phyloP scores from a whole-genome alignment of 1,140 invertebrate species.

The Drosophila azteca region DNA sequence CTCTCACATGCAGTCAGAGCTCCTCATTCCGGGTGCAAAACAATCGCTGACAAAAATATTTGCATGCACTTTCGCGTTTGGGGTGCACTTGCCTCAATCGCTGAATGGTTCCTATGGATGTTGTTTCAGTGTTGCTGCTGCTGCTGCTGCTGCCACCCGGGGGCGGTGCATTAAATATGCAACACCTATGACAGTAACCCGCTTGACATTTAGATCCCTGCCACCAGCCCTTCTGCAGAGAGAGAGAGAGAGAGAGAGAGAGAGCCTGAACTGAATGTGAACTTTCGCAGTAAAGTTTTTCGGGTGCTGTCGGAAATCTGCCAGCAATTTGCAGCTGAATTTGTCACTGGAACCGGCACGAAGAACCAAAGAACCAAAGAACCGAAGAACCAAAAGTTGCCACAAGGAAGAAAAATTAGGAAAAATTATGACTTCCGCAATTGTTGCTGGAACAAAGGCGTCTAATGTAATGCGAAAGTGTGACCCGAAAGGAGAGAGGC shows the following conservation, averaged over 20 bases:
- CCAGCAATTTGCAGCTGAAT: conserved; percentile 67
- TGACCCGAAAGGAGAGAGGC: conserved; percentile 54
- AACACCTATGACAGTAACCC: conserved; percentile 67
- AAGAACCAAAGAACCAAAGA: no score
- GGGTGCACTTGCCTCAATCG: conserved; percentile 61
- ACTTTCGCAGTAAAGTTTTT: conserved; percentile 31
- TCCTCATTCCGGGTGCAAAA: conserved; percentile 48
- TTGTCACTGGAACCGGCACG: conserved; percentile 52
- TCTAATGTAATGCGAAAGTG: conserved; percentile 49
- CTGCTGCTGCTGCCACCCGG: conserved; percentile 14
- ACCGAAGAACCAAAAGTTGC: conserved; percentile 18
- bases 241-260: no score
- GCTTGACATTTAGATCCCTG: conserved; percentile 43
- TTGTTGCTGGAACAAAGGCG: conserved; percentile 66
- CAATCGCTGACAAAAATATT: conserved; percentile 73
- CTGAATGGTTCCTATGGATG: conserved; percentile 9
- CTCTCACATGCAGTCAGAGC: conserved; percentile 23
- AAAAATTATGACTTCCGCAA: conserved; percentile 74
- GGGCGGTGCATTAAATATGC: conserved; percentile 66
- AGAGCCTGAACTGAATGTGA: not conserved
- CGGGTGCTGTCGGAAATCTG: conserved; percentile 16
- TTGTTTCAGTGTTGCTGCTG: not conserved
- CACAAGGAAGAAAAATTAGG: conserved; percentile 57
- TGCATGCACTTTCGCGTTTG: conserved; percentile 64
- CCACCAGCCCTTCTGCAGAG: not conserved